Base-by-base conservation (phyloP, 2,797 vertebrate genomes). In the Parambassis ranga region DNA sequence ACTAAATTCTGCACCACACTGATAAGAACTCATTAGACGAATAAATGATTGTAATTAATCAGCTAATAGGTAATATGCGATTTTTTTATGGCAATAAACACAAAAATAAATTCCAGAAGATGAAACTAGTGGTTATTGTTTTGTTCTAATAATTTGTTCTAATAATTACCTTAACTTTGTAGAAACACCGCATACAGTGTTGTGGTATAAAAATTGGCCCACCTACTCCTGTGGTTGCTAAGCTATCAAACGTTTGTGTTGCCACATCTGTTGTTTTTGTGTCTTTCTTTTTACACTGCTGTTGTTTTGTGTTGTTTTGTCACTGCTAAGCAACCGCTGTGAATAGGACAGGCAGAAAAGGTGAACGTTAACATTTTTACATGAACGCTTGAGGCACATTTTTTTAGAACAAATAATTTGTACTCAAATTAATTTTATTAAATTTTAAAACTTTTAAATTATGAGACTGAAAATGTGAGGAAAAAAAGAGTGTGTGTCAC, bases 181-280 rank as follows among this genome's bases (percentile, higher is more conserved):
- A n/a, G n/a, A n/a, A n/a, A n/a, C n/a, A n/a, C n/a, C n/a, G n/a
- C n/a, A 37, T 5, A 15, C n/a, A 18, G 3, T 15, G 39, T 11
- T 39, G 44, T 27, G 41, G 35, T 52, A 42, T 23, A 33, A 57
- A 33, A 57, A 33, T n/a, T 9, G 13, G 20, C 52, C 65, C 36
- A 49, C 20, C 30, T n/a, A 36, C 43, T 6, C 30, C n/a, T 18
- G 11, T 23, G 43, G 73, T 63, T 42, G 20, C 61, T 39, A n/a
- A 10, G 47, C 10, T 38, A 8, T 30, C 28, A 31, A 23, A 39
- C 13, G 10, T 57, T 46, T 56, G 38, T 51, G 43, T 47, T 28
- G 15, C 22, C 44, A 55, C 43, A 39, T 55, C 37, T 46, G 55
- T 20, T 59, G 52, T 27, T 59, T 46, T n/a, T n/a, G n/a, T n/a